Percentiles rank a stretch among this genome's conserved stretches.
These are phyloP conservation scores for Phoebastria nigripes DNA, from an alignment of 2,797 vertebrate species.

Conservation along the genomic window DNA sequence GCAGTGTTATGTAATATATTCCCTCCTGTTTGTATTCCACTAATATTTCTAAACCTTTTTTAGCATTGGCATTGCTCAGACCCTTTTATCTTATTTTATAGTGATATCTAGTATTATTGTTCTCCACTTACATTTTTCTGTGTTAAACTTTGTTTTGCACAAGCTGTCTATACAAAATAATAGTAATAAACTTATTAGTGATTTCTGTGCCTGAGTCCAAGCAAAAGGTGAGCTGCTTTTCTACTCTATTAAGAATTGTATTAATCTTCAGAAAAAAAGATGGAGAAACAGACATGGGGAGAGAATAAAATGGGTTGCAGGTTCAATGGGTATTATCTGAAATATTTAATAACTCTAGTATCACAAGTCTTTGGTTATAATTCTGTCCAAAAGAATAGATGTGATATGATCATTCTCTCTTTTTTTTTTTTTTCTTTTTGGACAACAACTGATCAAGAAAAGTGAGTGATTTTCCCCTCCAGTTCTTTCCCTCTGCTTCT, in stretches of 20 bases:
- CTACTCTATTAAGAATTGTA: not conserved
- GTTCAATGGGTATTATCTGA: not conserved
- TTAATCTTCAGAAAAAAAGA: not conserved
- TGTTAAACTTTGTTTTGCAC: not conserved
- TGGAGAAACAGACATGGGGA: not conserved
- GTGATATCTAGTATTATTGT: not conserved
- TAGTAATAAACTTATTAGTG: not conserved
- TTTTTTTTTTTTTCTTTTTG: not conserved
- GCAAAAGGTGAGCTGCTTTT: not conserved
- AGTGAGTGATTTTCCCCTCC: conserved; percentile 34
- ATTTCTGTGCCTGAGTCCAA: not conserved
- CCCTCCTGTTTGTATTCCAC: not conserved
- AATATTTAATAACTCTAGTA: not conserved
- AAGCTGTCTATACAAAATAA: not conserved
- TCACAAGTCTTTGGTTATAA: not conserved
- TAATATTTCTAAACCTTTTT: not conserved
- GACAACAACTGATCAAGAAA: not conserved
- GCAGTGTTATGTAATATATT: not conserved
- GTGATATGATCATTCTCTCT: not conserved
- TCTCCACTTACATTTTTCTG: not conserved
- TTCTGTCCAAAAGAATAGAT: not conserved
- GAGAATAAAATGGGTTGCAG: not conserved
- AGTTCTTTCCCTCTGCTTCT: not conserved
- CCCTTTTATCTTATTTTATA: not conserved
- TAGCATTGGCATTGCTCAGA: not conserved